A percentile compares a stretch with the other conserved stretches of the same genome.
phyloP scores from a whole-genome alignment of 2,113 vertebrate genomes.

The Podarcis muralis region DNA sequence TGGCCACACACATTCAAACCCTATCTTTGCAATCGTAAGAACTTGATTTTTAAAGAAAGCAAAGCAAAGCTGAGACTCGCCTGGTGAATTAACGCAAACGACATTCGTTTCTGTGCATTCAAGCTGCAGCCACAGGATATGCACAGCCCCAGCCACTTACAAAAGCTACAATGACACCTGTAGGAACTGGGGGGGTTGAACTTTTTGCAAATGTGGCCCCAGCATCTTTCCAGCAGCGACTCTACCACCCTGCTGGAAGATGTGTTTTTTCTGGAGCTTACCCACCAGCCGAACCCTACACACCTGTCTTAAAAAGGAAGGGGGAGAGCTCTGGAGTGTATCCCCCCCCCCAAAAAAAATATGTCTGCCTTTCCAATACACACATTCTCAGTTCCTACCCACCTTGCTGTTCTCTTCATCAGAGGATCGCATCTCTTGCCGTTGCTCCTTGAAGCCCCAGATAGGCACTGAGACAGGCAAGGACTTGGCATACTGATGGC shows the following conservation, averaged over 20 bases:
- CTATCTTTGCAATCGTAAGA: neutral
- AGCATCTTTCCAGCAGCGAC: too few species aligned
- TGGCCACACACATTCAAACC: neutral
- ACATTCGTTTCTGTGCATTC: neutral
- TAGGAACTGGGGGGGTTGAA: too few species aligned
- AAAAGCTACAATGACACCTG: neutral
- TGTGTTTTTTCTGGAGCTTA: too few species aligned
- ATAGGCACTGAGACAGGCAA: slow-evolving; percentile 88
- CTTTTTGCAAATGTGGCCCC: too few species aligned
- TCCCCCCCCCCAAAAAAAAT: neutral
- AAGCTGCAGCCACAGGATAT: neutral
- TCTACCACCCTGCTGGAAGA: too few species aligned
- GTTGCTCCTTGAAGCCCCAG: slow-evolving; percentile 84
- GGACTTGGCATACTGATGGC: slow-evolving; percentile 83
- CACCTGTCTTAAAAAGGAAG: neutral
- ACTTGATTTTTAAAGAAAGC: neutral
- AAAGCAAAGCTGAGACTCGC: neutral
- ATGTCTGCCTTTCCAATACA: neutral
- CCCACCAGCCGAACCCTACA: neutral
- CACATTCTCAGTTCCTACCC: slow-evolving; percentile 51
- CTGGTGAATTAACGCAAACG: neutral
- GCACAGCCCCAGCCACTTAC: too few species aligned
- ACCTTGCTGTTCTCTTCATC: slow-evolving; percentile 84
- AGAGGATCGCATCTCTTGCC: slow-evolving; percentile 67
- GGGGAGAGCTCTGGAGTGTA: neutral